Evolutionary conservation across 2,797 vertebrate genomes (phyloP).

Genomic region (Cyclopterus lumpus): DNA sequence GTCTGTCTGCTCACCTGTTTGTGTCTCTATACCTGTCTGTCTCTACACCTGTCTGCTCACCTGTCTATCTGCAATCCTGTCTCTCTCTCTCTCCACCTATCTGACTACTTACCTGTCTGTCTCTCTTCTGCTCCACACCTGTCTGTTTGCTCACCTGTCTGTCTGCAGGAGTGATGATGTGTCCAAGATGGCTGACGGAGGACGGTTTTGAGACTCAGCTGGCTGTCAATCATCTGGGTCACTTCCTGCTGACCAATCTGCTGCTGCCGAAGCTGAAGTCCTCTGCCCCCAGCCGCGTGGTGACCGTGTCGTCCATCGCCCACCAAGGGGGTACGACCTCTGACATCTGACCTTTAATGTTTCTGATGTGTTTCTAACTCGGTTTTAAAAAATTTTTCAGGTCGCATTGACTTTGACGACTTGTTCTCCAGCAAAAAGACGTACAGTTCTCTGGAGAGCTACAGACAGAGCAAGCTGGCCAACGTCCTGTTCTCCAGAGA

Average conservation of each 20-base stretch:
- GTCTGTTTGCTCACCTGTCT: conserved; percentile 6
- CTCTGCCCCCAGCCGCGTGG: conserved; percentile 79
- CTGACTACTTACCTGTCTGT: neutral
- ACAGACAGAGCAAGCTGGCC: conserved; percentile 84
- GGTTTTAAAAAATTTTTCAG: conserved; percentile 43
- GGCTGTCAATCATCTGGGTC: conserved; percentile 84
- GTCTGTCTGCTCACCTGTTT: neutral
- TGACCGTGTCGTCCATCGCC: conserved; percentile 81
- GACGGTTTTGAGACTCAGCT: conserved; percentile 85
- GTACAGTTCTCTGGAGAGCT: conserved; percentile 79
- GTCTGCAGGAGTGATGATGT: conserved; percentile 85
- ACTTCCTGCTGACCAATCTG: conserved; percentile 83
- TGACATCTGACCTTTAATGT: neutral
- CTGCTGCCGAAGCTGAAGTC: conserved; percentile 76
- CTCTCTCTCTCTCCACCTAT: neutral
- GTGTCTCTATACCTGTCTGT: conserved; percentile 1
- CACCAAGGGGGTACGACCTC: conserved; percentile 75
- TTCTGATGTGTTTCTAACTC: neutral
- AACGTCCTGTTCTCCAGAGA: conserved; percentile 83
- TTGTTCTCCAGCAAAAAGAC: conserved; percentile 73
- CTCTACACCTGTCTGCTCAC: conserved; percentile 5
- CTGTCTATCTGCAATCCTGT: conserved; percentile 6
- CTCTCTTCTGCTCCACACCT: conserved; percentile 3
- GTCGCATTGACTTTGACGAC: conserved; percentile 79
- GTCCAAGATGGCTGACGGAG: conserved; percentile 81